A percentile compares a stretch with the other conserved stretches of the same genome.
These are phyloP conservation scores for Osmerus eperlanus DNA, from an alignment of 2,113 vertebrate species.

Conservation along the genomic window DNA sequence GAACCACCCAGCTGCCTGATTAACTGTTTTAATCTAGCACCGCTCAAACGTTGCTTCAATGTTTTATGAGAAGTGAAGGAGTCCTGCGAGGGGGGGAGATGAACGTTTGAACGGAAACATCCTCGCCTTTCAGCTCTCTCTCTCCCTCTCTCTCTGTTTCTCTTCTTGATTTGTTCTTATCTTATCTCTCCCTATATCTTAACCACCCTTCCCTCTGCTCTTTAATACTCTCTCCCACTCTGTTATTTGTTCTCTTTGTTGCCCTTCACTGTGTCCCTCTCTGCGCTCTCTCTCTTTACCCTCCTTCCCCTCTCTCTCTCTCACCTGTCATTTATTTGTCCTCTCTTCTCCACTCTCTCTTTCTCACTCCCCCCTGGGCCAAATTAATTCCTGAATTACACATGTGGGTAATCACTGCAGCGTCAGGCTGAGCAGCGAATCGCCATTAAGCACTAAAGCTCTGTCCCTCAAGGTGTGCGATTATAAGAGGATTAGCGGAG, in stretches of 20 bases:
- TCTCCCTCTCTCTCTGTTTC: background rate
- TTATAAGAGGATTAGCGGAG: conserved; percentile 10
- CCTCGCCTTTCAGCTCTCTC: background rate
- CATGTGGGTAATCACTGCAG: conserved; percentile 13
- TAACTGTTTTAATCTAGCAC: background rate
- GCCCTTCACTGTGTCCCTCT: background rate
- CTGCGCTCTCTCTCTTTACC: background rate
- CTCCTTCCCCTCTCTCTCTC: background rate
- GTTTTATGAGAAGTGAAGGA: no score
- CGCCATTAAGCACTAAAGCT: conserved; percentile 24
- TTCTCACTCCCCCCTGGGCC: background rate
- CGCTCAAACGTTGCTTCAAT: no score
- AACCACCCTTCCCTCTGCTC: conserved; percentile 1
- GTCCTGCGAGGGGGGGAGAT: no score
- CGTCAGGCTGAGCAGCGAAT: conserved; percentile 4
- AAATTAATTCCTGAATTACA: conserved; percentile 5
- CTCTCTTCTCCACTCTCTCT: background rate
- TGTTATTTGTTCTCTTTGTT: background rate
- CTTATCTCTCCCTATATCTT: background rate
- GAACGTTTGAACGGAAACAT: background rate
- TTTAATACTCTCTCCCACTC: conserved; percentile 9
- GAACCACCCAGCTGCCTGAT: background rate
- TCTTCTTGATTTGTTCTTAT: no score
- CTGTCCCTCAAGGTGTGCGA: conserved; percentile 2
- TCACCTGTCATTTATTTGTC: background rate